These are phyloP conservation scores for Tachypleus tridentatus DNA, from an alignment of 1,140 invertebrate genomes.

Conservation along the genomic window DNA sequence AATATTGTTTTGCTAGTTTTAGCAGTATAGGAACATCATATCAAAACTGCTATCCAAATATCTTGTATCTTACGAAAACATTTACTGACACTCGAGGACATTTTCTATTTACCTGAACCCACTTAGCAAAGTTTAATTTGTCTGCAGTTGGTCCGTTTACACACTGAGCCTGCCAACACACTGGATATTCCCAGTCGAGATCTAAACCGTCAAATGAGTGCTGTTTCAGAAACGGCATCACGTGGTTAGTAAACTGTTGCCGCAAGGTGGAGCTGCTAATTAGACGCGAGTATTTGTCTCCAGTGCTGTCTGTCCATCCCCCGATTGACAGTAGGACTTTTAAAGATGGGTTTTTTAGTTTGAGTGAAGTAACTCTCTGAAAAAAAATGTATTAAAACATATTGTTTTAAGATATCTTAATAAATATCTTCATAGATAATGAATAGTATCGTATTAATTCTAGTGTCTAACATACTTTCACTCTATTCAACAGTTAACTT, in stretches of 20 bases:
- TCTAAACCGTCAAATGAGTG: slow-evolving; percentile 69
- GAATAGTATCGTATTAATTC: no score
- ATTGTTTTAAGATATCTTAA: no score
- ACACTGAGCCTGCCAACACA: slow-evolving; percentile 82
- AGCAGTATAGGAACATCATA: no score
- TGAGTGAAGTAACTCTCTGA: slow-evolving; percentile 48
- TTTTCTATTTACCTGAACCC: no score
- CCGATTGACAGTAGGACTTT: slow-evolving; percentile 67
- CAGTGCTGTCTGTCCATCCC: slow-evolving; percentile 68
- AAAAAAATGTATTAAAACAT: background rate
- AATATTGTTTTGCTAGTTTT: no score
- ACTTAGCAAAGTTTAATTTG: background rate
- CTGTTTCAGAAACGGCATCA: slow-evolving; percentile 57
- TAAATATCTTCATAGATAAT: no score
- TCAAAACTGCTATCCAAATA: no score
- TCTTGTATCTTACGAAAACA: no score
- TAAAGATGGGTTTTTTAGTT: slow-evolving; percentile 44
- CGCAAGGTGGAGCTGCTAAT: slow-evolving; percentile 48
- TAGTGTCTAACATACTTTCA: no score
- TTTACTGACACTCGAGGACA: no score
- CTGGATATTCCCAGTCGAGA: slow-evolving; percentile 82
- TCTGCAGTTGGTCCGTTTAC: slow-evolving; percentile 56
- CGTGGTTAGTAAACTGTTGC: slow-evolving; percentile 62
- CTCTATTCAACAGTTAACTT: no score
- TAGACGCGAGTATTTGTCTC: slow-evolving; percentile 46